Evolutionary conservation across 2,888 invertebrate genomes (phyloP).

Genomic region (Osmoderma eremita): DNA sequence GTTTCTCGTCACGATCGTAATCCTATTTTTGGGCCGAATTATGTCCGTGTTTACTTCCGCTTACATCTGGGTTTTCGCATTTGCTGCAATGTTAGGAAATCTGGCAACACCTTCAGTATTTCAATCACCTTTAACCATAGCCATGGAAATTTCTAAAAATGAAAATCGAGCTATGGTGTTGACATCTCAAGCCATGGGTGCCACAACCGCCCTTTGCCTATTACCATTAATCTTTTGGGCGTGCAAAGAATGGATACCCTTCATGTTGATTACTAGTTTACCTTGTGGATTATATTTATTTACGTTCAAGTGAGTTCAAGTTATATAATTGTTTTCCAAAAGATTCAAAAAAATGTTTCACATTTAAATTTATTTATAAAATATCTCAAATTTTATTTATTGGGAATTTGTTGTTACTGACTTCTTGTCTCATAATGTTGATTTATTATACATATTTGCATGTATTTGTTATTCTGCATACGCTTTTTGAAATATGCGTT

Average conservation of each 20-base stretch:
- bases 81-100: constrained; percentile 63
- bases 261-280: constrained; percentile 65
- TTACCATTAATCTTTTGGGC: constrained; percentile 67
- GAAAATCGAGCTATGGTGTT: constrained; percentile 65
- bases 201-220: constrained; percentile 66
- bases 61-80: constrained; percentile 62
- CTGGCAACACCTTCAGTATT: constrained; percentile 64
- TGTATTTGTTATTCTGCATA: too few relatives aligned
- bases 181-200: constrained; percentile 66
- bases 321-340: too few relatives aligned
- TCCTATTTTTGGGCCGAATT: constrained; percentile 63
- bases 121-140: constrained; percentile 65
- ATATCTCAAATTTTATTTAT: too few relatives aligned
- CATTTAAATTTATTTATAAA: too few relatives aligned
- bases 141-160: constrained; percentile 67
- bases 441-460: too few relatives aligned
- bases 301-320: constrained; percentile 61
- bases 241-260: constrained; percentile 64
- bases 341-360: too few relatives aligned
- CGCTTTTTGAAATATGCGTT: too few relatives aligned
- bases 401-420: too few relatives aligned
- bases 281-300: constrained; percentile 64
- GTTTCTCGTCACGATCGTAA: constrained; percentile 64
- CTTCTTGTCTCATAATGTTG: too few relatives aligned
- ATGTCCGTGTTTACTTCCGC: constrained; percentile 61